Base-by-base conservation (phyloP, 2,888 invertebrate genomes). In the Teleogryllus oceanicus region DNA sequence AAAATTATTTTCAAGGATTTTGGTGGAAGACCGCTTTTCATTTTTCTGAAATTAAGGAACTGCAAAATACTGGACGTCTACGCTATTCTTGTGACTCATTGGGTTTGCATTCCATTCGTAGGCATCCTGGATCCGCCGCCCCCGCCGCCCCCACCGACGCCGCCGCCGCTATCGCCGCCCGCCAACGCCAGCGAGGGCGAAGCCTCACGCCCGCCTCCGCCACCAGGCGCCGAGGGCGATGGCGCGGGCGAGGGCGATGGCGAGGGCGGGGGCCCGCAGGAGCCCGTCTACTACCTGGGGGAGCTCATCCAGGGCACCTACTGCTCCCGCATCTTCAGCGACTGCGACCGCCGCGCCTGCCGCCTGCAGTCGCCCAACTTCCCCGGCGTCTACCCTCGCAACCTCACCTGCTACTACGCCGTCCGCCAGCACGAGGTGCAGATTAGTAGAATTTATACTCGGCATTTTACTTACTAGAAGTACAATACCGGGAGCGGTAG, bases 341-440 rank as follows among this genome's bases (percentile, higher is more conserved):
- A 96, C 88, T 96, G 96, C 88, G 95, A 96, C 90, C 93, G 92
- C 88, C 94, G 94, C 89, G 82, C 92, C 84, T 96, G 96, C 89
- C 92, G 95, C 85, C 90, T 96, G 85, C 96, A 96, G 88, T 96
- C 96, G 78, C 96, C 96, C 78, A 96, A 96, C 89, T 96, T 94
- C 88, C 96, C 96, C 50, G 96, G 96, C 84, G 92, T 96, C 84
- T 97, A 97, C 88, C 97, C 97, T 5, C 91, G 97, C 84, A 97
- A 97, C 88, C 91, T 97, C 85, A 96, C 97, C 82, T 98, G 98
- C 87, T 96, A 96, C 88, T 98, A 95, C 87, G 95, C 96, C 76
- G 94, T 96, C 81, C 89, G 94, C 83, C 93, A 92, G 85, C 94
- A 95, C 87, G 94, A 94, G 86, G 93, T 94, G 16, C 37, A 8